These are phyloP conservation scores for Drosophila mayaguana DNA, from an alignment of 2,888 invertebrate genomes.

Conservation along the genomic window DNA sequence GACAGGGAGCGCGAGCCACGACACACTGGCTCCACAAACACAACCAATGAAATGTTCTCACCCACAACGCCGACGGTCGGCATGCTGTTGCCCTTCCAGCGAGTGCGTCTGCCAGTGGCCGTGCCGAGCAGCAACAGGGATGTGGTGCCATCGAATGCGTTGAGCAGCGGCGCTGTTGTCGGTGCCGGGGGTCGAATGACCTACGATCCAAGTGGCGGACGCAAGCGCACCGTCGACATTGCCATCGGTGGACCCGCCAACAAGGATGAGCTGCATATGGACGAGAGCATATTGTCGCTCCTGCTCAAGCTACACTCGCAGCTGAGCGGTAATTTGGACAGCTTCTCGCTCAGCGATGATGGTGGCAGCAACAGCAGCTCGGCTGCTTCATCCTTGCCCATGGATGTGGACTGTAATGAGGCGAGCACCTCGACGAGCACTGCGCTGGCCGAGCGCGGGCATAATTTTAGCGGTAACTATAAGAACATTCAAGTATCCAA, in stretches of 20 bases:
- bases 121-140: constrained; percentile 85
- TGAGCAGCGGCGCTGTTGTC: constrained; percentile 44
- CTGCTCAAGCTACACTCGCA: constrained; percentile 96
- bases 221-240: constrained; percentile 84
- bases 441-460: constrained; percentile 56
- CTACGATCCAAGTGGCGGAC: constrained; percentile 76
- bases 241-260: constrained; percentile 83
- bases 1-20: constrained; percentile 18
- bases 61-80: constrained; percentile 79
- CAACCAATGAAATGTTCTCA: constrained; percentile 84
- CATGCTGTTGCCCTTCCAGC: constrained; percentile 84
- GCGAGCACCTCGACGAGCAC: constrained; percentile 79
- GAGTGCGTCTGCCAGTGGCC: constrained; percentile 84
- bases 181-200: constrained; percentile 58
- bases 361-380: constrained; percentile 24
- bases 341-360: constrained; percentile 88
- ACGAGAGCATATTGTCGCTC: constrained; percentile 95
- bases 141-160: constrained; percentile 85
- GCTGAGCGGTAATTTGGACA: constrained; percentile 92
- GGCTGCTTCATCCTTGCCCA: constrained; percentile 36
- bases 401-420: constrained; percentile 84
- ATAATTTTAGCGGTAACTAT: constrained; percentile 64
- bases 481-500: constrained; percentile 82
- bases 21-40: constrained; percentile 9
- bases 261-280: constrained; percentile 88